phyloP scores from a whole-genome alignment of 2,113 vertebrate genomes.

The Natator depressus region DNA sequence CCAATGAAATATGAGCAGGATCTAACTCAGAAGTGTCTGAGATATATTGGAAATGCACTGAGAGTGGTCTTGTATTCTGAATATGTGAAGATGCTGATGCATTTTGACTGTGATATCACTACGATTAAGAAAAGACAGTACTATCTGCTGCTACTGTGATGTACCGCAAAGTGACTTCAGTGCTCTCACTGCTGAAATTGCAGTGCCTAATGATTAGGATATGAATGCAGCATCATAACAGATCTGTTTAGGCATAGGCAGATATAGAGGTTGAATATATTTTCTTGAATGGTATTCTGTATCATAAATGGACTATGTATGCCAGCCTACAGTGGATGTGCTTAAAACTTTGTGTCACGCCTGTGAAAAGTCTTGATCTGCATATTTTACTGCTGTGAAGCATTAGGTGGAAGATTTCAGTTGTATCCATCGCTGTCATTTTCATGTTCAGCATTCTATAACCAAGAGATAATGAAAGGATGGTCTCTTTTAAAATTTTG shows the following conservation, averaged over 20 bases:
- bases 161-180: not conserved
- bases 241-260: not conserved
- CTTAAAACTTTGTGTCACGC: not conserved
- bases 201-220: not conserved
- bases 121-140: not conserved
- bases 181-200: constrained; percentile 18
- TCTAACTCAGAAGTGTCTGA: not conserved
- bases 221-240: not conserved
- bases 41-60: not conserved
- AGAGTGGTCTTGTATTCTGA: not conserved
- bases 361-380: not conserved
- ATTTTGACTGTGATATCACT: not conserved
- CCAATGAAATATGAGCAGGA: not conserved
- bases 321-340: not conserved
- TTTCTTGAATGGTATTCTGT: not conserved
- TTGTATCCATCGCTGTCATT: not conserved
- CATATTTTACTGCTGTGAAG: not conserved
- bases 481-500: not conserved
- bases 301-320: not conserved
- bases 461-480: not conserved
- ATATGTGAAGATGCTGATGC: not conserved
- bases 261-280: not conserved
- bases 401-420: not conserved
- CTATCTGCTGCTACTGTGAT: not conserved
- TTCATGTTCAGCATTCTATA: not conserved